phyloP scores from a whole-genome alignment of 92 coral and sea anemone genomes.

The Montipora capitata region DNA sequence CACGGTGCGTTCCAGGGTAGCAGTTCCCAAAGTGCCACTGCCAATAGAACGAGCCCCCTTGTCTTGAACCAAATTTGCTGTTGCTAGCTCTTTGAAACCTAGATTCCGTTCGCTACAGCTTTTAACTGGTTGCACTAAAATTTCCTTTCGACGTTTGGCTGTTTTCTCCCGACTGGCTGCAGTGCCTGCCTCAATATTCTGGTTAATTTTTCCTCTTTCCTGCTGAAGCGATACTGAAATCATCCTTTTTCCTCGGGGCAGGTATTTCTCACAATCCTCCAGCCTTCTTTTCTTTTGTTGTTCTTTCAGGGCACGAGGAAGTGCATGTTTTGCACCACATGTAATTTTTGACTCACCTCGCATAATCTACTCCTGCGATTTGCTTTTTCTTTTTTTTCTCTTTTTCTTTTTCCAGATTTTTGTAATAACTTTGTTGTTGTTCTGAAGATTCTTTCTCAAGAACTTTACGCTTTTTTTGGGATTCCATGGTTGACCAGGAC shows the following conservation, averaged over 20 bases:
- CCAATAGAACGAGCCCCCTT: background rate
- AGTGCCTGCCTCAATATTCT: background rate
- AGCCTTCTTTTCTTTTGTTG: slow-evolving; percentile 27
- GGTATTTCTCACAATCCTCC: slow-evolving; percentile 29
- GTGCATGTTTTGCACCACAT: background rate
- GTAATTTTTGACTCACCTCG: background rate
- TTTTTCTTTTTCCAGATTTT: slow-evolving; percentile 30
- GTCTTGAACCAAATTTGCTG: slow-evolving; percentile 23
- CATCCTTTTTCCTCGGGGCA: slow-evolving; percentile 57
- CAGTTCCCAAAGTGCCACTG: slow-evolving; percentile 65
- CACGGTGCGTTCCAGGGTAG: slow-evolving; percentile 50
- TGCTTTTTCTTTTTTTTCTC: background rate
- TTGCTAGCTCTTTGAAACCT: background rate
- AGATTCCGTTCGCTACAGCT: background rate
- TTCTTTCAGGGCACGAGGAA: background rate
- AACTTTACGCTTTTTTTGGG: slow-evolving; percentile 5
- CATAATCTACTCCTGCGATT: background rate
- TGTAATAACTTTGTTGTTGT: background rate
- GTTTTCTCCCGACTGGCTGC: background rate
- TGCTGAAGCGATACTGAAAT: slow-evolving; percentile 3
- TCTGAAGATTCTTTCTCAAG: background rate
- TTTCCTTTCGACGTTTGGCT: background rate
- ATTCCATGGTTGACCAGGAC: slow-evolving; percentile 6
- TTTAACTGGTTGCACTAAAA: slow-evolving; percentile 10
- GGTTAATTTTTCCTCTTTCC: background rate